These are phyloP conservation scores for Plusia festucae DNA, from an alignment of 2,888 invertebrate species.

Conservation along the genomic window DNA sequence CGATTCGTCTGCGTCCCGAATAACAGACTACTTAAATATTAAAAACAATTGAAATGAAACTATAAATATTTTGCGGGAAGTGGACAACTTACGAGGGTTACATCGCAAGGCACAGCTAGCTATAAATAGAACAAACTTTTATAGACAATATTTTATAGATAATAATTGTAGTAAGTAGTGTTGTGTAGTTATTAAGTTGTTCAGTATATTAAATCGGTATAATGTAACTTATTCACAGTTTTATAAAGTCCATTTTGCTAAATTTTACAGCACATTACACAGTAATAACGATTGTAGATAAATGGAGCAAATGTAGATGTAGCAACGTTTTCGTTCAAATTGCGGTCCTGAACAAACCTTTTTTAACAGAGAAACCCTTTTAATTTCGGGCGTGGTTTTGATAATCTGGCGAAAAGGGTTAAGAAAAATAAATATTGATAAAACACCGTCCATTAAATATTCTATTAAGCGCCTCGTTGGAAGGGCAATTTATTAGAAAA, in stretches of 20 bases:
- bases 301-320: constrained; percentile 65
- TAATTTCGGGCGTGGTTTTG: constrained; percentile 43
- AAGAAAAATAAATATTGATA: constrained; percentile 40
- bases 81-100: no score
- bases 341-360: constrained; percentile 60
- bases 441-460: background rate
- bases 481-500: constrained; percentile 3
- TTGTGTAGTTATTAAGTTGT: no score
- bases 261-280: constrained; percentile 68
- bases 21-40: no score
- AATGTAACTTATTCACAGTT: constrained; percentile 24
- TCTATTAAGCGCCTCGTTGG: background rate
- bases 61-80: no score
- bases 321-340: constrained; percentile 55
- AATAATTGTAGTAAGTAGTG: background rate
- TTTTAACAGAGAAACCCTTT: constrained; percentile 67
- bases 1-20: no score
- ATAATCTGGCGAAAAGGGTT: constrained; percentile 36
- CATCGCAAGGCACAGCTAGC: no score
- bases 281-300: constrained; percentile 66
- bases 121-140: no score
- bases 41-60: no score
- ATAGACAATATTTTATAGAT: background rate
- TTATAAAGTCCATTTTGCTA: constrained; percentile 50
- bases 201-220: background rate